Conservation (phyloP, 2,888 invertebrate genomes). For the Clunio marinus region DNA sequence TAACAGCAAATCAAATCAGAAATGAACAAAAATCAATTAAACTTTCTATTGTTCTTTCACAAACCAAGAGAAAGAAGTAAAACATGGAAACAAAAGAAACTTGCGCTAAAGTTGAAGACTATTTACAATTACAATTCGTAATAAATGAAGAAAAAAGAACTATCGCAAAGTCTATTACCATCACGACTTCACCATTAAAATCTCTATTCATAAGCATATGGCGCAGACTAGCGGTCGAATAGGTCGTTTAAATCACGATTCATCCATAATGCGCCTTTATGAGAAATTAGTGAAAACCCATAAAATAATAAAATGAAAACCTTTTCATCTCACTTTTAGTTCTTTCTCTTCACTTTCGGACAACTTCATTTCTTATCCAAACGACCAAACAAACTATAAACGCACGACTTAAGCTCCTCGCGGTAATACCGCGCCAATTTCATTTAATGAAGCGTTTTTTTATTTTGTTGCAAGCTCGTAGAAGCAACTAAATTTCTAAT, state of each 20-base stretch:
- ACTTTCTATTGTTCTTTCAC: neutral
- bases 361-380: too few species aligned
- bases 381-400: neutral
- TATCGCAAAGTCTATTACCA: neutral
- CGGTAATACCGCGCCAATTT: neutral
- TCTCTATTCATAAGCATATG: neutral
- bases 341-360: too few species aligned
- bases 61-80: neutral
- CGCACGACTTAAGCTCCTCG: neutral
- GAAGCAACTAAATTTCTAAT: neutral
- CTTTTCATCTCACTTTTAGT: conserved; percentile 6
- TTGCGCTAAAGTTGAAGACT: neutral
- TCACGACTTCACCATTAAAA: conserved; percentile 34
- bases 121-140: conserved; percentile 1
- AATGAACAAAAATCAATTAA: conserved; percentile 28
- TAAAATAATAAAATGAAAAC: neutral
- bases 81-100: neutral
- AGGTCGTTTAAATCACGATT: conserved; percentile 33
- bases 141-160: neutral
- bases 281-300: conserved; percentile 34
- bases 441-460: neutral
- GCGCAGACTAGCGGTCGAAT: conserved; percentile 17
- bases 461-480: too few species aligned
- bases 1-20: too few species aligned
- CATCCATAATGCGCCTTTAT: conserved; percentile 31